phyloP scores from a whole-genome alignment of 2,797 vertebrate species.

The Falco berigora region DNA sequence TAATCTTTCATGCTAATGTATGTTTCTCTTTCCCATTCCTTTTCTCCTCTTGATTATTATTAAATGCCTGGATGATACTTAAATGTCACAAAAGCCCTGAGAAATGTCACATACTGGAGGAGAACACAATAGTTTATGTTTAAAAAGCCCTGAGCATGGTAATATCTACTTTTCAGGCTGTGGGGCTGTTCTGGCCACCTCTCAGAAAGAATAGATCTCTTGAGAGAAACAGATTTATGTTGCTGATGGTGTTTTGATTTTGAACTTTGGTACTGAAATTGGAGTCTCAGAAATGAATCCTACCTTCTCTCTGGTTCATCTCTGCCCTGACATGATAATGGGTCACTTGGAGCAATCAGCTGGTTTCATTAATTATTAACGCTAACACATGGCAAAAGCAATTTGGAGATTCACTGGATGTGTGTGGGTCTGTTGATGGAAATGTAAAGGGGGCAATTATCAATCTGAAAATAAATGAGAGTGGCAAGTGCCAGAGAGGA shows the following conservation, averaged over 20 bases:
- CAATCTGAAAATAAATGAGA: background rate
- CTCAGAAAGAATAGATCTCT: background rate
- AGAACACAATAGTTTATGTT: background rate
- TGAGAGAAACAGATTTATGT: background rate
- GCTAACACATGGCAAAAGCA: constrained; percentile 45
- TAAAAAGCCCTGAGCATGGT: background rate
- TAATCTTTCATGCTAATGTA: background rate
- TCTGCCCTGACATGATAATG: constrained; percentile 18
- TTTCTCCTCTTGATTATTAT: background rate
- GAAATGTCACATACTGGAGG: background rate
- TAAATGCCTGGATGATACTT: background rate
- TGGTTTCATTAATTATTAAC: constrained; percentile 56
- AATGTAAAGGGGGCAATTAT: background rate
- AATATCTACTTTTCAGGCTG: background rate
- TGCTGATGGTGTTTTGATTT: background rate
- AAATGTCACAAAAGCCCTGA: constrained; percentile 10
- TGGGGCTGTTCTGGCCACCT: background rate
- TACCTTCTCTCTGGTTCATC: background rate
- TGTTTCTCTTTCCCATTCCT: background rate
- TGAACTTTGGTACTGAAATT: constrained; percentile 32
- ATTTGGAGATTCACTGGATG: background rate
- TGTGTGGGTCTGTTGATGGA: background rate
- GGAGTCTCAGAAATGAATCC: background rate
- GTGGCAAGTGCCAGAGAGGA: background rate
- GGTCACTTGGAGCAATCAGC: constrained; percentile 37